Evolutionary conservation across 2,888 invertebrate species (phyloP), one percentile per base, ranked within the genome.

Genomic region (Ectemnius cavifrons): DNA sequence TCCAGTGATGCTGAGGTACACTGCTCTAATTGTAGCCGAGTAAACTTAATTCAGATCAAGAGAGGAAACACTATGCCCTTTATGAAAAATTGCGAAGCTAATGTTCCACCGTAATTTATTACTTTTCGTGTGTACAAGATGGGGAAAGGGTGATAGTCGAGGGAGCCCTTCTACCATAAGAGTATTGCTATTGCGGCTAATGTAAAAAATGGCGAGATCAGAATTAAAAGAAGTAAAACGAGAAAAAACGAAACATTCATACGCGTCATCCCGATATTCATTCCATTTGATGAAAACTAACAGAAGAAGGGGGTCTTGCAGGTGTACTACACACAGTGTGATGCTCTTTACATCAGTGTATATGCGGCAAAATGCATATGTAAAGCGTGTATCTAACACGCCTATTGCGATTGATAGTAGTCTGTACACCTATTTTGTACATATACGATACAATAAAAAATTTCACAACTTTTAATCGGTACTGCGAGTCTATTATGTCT

Each of bases 361-460:
- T 75, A 73, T 78, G 77, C 80, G 65, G 57, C 64, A 56, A 66
- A 67, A 65, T 37, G 81, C 80, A 84, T 79, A 81, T 73, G 65
- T 63, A 60, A 75, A 65, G 73, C 76, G 80, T 81, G 79, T 79
- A 20, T 73, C 77, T 79, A 77, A 81, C 75, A 67, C 78, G 80
- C 75, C 75, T 78, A 81, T 73, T 85, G 84, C 86, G 84, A 87
- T 86, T 85, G 85, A 87, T 85, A 86, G 88, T 88, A 88, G 88
- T 89, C 89, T 89, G 90, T 90, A 90, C 89, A 90, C 88, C 86
- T 87, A 88, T 90, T 90, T 90, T 90, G 89, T 90, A 91, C 90
- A 91, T 90, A 90, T 89, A 88, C 87, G 86, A 89, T 88, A 89
- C 88, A 89, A 89, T 89, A 90, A 90, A 89, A 89, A 87, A 90